phyloP scores from a whole-genome alignment of 1,140 invertebrate genomes.

The Leptoteleia sp. region DNA sequence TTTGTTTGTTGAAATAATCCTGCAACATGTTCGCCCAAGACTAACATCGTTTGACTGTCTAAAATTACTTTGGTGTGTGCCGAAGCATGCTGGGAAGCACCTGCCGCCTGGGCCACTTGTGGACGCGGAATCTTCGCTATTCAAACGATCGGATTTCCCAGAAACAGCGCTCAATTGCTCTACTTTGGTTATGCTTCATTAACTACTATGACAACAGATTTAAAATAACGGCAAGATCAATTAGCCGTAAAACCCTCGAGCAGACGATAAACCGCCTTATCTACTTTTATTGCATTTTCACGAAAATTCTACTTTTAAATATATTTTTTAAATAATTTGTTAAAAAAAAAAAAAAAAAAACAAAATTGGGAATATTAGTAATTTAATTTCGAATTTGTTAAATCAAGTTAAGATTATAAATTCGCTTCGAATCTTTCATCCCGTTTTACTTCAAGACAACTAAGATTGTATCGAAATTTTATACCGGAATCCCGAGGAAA shows the following conservation, averaged over 20 bases:
- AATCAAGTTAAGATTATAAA: no score
- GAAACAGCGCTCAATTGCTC: slow-evolving; percentile 58
- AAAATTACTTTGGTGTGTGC: slow-evolving; percentile 58
- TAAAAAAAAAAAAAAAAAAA: no score
- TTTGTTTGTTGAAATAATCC: slow-evolving; percentile 59
- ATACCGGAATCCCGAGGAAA: not conserved
- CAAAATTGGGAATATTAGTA: no score
- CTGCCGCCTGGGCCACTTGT: slow-evolving; percentile 64
- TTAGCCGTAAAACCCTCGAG: no score
- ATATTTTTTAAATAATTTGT: no score
- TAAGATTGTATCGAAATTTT: not conserved
- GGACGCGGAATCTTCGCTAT: slow-evolving; percentile 56
- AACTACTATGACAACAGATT: slow-evolving; percentile 38
- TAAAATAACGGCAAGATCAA: slow-evolving; percentile 40
- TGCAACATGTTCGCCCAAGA: slow-evolving; percentile 46
- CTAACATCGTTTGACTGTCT: slow-evolving; percentile 50
- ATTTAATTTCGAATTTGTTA: no score
- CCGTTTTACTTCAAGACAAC: not conserved
- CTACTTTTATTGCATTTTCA: no score
- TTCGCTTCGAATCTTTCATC: not conserved
- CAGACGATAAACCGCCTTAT: no score
- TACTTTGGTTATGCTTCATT: slow-evolving; percentile 37
- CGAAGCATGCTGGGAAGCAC: slow-evolving; percentile 56
- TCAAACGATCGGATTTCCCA: slow-evolving; percentile 52
- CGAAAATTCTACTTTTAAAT: no score